Evolutionary conservation across 2,888 invertebrate genomes (phyloP).

Genomic region (Ethmia dodecea): DNA sequence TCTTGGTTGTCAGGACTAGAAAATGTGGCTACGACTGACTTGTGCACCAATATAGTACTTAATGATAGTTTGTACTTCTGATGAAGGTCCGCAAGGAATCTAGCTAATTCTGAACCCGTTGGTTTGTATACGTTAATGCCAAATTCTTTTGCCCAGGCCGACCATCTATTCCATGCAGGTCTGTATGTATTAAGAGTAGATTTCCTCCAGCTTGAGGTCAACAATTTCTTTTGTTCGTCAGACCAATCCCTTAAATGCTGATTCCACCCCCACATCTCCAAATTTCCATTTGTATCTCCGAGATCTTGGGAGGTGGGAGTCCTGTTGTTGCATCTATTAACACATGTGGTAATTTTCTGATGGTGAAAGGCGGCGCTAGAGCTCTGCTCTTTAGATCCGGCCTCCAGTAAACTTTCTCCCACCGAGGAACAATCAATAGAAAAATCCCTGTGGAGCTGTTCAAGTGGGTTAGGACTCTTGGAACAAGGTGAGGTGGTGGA

Average conservation of each 20-base stretch:
- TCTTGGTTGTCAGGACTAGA: not conserved
- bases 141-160: slow-evolving; percentile 8
- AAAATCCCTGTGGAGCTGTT: slow-evolving; percentile 12
- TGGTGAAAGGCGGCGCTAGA: slow-evolving; percentile 7
- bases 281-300: slow-evolving; percentile 12
- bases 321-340: slow-evolving; percentile 15
- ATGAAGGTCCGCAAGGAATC: slow-evolving; percentile 8
- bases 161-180: slow-evolving; percentile 12
- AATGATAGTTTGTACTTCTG: slow-evolving; percentile 10
- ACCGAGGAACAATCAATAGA: slow-evolving; percentile 9
- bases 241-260: slow-evolving; percentile 14
- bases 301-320: slow-evolving; percentile 10
- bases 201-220: slow-evolving; percentile 18
- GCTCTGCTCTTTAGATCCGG: slow-evolving; percentile 21
- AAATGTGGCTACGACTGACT: slow-evolving; percentile 3
- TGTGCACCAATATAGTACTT: slow-evolving; percentile 12
- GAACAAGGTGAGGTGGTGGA: slow-evolving; percentile 27
- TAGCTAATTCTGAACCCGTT: slow-evolving; percentile 5
- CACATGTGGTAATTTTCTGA: slow-evolving; percentile 8
- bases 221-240: slow-evolving; percentile 10
- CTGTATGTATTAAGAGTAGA: slow-evolving; percentile 20
- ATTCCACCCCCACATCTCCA: slow-evolving; percentile 23
- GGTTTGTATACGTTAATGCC: slow-evolving; percentile 7
- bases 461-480: slow-evolving; percentile 25
- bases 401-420: slow-evolving; percentile 13